Conservation (phyloP, 1,140 invertebrate species). For the Sycobia sp. region DNA sequence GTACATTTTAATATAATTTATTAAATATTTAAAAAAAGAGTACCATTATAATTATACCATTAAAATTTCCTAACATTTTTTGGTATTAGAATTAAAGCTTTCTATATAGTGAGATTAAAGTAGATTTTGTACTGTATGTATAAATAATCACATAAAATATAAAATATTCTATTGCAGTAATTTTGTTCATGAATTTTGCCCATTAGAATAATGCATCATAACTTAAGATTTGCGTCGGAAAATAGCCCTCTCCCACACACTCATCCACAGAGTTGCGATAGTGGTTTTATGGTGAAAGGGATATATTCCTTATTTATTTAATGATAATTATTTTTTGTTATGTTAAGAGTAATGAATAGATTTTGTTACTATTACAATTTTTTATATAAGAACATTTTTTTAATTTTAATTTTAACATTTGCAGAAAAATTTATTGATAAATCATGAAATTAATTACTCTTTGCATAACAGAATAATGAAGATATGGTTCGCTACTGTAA, state of each 20-base stretch:
- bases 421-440: neutral
- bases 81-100: neutral
- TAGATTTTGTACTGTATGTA: neutral
- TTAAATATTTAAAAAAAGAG: no score
- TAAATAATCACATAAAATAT: neutral
- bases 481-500: slow-evolving; percentile 25
- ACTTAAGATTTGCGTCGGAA: slow-evolving; percentile 38
- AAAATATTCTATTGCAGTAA: slow-evolving; percentile 9
- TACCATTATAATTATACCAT: no score
- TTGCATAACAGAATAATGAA: slow-evolving; percentile 7
- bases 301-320: slow-evolving; percentile 41
- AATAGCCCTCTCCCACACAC: slow-evolving; percentile 53
- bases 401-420: slow-evolving; percentile 2
- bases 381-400: slow-evolving; percentile 9
- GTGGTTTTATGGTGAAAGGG: slow-evolving; percentile 57
- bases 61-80: neutral
- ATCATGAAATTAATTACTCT: slow-evolving; percentile 24
- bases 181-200: slow-evolving; percentile 9
- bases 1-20: no score
- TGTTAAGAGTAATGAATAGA: slow-evolving; percentile 13
- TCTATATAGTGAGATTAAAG: neutral
- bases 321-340: slow-evolving; percentile 1
- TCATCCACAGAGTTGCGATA: slow-evolving; percentile 54
- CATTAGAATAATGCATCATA: slow-evolving; percentile 19
- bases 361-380: no score